These are phyloP conservation scores for Bilobella aurantiaca DNA, from an alignment of 1,140 invertebrate genomes.

Conservation along the genomic window DNA sequence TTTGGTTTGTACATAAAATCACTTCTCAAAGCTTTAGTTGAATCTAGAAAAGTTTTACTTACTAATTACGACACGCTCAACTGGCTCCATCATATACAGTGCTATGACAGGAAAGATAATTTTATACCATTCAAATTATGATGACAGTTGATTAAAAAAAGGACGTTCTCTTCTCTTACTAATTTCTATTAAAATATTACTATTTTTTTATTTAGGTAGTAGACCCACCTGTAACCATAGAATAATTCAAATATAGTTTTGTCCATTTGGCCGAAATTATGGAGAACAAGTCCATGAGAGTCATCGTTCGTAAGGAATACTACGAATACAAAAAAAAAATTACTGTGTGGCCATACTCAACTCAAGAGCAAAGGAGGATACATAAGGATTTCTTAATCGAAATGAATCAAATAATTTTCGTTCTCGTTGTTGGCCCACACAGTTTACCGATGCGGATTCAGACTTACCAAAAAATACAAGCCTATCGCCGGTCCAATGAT, in stretches of 20 bases:
- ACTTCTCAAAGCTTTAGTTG: not conserved
- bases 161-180: not conserved
- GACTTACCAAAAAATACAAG: too few relatives aligned
- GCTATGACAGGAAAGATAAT: constrained; percentile 2
- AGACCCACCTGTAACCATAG: constrained; percentile 18
- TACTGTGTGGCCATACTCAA: too few relatives aligned
- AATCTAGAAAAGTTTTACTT: constrained; percentile 12
- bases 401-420: too few relatives aligned
- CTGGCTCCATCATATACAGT: constrained; percentile 34
- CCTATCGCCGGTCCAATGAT: too few relatives aligned
- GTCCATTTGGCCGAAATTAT: constrained; percentile 9
- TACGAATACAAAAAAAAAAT: too few relatives aligned
- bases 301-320: too few relatives aligned
- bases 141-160: not conserved
- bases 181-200: too few relatives aligned
- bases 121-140: not conserved
- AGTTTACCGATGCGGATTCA: too few relatives aligned
- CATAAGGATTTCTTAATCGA: too few relatives aligned
- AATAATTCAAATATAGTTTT: constrained; percentile 29
- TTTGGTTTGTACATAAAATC: constrained; percentile 1
- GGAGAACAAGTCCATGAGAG: constrained; percentile 8
- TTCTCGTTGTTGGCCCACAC: too few relatives aligned
- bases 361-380: too few relatives aligned
- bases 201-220: too few relatives aligned
- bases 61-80: constrained; percentile 30